These are phyloP conservation scores for Drosophila mayaguana DNA, from an alignment of 2,888 invertebrate species.

Conservation along the genomic window DNA sequence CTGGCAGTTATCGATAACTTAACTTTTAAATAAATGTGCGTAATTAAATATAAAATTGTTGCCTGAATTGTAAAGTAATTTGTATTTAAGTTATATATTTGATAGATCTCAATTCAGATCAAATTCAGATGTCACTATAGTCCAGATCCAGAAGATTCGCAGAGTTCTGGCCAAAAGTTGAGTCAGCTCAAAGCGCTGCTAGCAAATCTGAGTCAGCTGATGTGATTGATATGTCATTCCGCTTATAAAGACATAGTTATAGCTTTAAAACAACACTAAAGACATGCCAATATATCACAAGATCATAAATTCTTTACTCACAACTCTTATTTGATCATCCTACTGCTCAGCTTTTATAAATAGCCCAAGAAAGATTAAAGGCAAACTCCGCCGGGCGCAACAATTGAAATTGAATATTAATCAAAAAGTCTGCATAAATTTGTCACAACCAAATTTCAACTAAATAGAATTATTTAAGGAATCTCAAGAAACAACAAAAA, in stretches of 20 bases:
- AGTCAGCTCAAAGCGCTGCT: no score
- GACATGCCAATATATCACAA: background rate
- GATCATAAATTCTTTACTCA: background rate
- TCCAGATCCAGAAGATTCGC: background rate
- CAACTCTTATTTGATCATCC: background rate
- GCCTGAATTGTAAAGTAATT: no score
- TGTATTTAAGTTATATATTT: no score
- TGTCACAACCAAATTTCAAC: slow-evolving; percentile 63
- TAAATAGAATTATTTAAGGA: slow-evolving; percentile 57
- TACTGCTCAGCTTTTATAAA: background rate
- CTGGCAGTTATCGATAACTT: background rate
- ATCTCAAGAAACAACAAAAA: slow-evolving; percentile 6
- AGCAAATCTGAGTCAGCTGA: background rate
- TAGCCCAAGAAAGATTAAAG: background rate
- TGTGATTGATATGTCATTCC: background rate
- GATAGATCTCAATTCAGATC: no score
- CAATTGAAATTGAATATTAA: slow-evolving; percentile 60
- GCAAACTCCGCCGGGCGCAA: slow-evolving; percentile 19
- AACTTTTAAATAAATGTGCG: background rate
- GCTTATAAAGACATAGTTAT: background rate
- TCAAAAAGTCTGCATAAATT: slow-evolving; percentile 64
- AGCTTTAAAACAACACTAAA: background rate
- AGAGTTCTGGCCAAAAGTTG: background rate
- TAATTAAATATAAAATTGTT: no score
- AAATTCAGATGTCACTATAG: no score